phyloP scores from a whole-genome alignment of 2,888 invertebrate genomes.

The Poecilobothrus nobilitatus region DNA sequence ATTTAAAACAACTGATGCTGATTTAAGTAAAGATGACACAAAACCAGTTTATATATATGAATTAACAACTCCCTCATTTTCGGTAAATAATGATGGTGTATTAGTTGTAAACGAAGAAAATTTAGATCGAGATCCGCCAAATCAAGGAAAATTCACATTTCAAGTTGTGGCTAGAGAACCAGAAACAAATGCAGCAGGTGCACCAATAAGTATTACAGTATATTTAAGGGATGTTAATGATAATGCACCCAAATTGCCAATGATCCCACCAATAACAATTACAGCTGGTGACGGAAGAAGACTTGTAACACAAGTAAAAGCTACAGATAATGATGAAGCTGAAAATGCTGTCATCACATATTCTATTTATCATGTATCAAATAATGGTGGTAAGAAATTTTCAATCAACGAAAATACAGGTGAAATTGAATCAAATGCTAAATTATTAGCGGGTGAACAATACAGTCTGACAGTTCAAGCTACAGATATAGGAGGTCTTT shows the following conservation, averaged over 20 bases:
- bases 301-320: constrained; percentile 61
- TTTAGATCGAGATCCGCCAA: constrained; percentile 79
- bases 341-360: constrained; percentile 74
- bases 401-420: constrained; percentile 72
- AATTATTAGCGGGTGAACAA: constrained; percentile 76
- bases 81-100: constrained; percentile 62
- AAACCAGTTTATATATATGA: constrained; percentile 74
- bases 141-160: constrained; percentile 73
- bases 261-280: constrained; percentile 70
- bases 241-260: constrained; percentile 72
- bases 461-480: constrained; percentile 83
- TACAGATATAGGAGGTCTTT: constrained; percentile 68
- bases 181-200: constrained; percentile 68
- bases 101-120: constrained; percentile 74
- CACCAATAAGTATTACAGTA: constrained; percentile 71
- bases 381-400: constrained; percentile 80
- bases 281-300: constrained; percentile 67
- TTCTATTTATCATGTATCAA: constrained; percentile 83
- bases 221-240: constrained; percentile 75
- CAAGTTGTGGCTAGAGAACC: constrained; percentile 82
- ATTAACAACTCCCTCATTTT: constrained; percentile 73
- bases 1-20: constrained; percentile 72
- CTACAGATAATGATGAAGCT: constrained; percentile 77
- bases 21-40: constrained; percentile 73
- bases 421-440: constrained; percentile 67